Base-by-base conservation (phyloP, 35 echinoderm and acorn worm genomes). In the Eucidaris tribuloides region DNA sequence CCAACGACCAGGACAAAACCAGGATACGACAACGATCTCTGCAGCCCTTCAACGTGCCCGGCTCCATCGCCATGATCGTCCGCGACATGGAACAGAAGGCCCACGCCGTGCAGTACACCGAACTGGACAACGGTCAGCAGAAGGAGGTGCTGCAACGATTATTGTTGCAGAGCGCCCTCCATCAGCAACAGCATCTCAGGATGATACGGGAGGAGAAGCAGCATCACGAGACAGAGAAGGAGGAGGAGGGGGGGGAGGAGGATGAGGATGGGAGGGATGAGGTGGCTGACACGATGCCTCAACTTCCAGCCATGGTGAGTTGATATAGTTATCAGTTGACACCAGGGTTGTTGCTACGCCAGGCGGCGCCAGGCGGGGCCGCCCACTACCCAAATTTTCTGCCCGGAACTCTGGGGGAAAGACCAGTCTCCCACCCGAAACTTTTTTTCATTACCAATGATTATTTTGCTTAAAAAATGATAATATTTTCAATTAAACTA, bases 21-120 rank as follows among this genome's bases (percentile, higher is more conserved):
- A 71, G 31, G 62, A 49, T 33, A 44, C 65, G 45, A 49, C 25
- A 59, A 46, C 20, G 27, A 31, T 54, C 46, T 23, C n/a, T 19
- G 59, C 42, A 7, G 58, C 65, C 22, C 18, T 48, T 86, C 23
- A 52, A 82, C 43, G 40, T 50, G 38, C 18, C 94, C 24, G 89
- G 84, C 2, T 84, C 87, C 24, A 99, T 99, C n/a, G 96, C 96
- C 13, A 88, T 87, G 7, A 89, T 99, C 7, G 74, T 84, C 1
- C 74, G 96, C 11, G 96, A 99, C 45, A 84, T 85, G 25, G 70
- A 93, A 2, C 68, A 99, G 65, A 93, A 90, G 79, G 82, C 96
- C 0, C 96, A 87, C 81, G 81, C 91, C 15, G 96, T 99, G 33
- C 38, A 80, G 5, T 99, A 98, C 66, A 44, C 85, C 22, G 56